Base-by-base conservation (phyloP, 2,113 vertebrate species). In the Sturnira hondurensis region DNA sequence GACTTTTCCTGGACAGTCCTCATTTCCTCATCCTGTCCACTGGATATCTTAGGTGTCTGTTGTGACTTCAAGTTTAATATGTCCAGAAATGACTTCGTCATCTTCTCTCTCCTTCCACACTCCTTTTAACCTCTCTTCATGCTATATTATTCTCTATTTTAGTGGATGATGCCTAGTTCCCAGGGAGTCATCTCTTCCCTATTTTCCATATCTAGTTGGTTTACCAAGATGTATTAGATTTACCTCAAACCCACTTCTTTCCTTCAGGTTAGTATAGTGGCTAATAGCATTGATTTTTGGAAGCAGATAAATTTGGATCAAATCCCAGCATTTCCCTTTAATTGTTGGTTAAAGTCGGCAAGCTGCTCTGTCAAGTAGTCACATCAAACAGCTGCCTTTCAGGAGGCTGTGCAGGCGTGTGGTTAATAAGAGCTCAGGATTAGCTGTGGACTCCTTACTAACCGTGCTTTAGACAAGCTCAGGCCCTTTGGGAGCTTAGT, bases 221-320 rank as follows among this genome's bases (percentile, higher is more conserved):
- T 90, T 95, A 68, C 58, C n/a, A 89, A 56, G 41, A 84, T 95
- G n/a, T 86, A 56, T 88, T 91, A 92, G 67, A 82, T 81, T 95
- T 76, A 86, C 47, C 52, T 93, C 80, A 93, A 47, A 89, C 58
- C 65, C 1, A 58, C 14, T 43, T 12, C 52, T 84, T 95, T 92
- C 5, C 26, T 96, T 97, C 22, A 67, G 76, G 17, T 95, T 93
- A 77, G 52, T 85, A 33, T 87, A 77, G 80, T 81, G 63, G 24
- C 80, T 73, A 61, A 77, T 77, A 26, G n/a, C 92, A 87, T 61
- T 92, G 87, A 93, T 96, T 94, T 94, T 68, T 89, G 73, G 61
- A 94, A 68, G 89, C 58, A 63, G 3, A 16, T 33, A 31, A 38
- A 73, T 96, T 71, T 86, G 61, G 22, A 91, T 89, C 19, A 86